These are phyloP conservation scores for Struthidea cinerea DNA, from an alignment of 2,113 vertebrate genomes.

Conservation along the genomic window DNA sequence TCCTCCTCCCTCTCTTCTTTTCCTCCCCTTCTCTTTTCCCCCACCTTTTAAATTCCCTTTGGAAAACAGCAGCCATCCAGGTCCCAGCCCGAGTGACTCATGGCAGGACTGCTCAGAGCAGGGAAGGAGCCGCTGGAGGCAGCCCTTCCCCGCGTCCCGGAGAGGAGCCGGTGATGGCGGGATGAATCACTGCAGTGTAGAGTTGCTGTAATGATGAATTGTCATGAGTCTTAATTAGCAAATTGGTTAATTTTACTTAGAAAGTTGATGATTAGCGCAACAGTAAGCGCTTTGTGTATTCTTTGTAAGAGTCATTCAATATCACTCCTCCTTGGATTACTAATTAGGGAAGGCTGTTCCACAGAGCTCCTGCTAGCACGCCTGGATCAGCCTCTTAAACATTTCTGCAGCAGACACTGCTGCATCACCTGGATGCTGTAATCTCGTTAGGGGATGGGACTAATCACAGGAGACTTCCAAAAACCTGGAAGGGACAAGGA, in stretches of 20 bases:
- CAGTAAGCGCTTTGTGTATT: neutral
- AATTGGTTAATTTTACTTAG: neutral
- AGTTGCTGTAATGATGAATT: neutral
- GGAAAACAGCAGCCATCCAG: neutral
- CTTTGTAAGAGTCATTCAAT: neutral
- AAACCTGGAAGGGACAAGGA: neutral
- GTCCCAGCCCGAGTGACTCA: neutral
- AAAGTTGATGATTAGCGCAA: neutral
- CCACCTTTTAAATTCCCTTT: neutral
- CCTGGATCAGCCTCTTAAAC: neutral
- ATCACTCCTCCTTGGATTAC: neutral
- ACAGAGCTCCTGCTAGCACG: neutral
- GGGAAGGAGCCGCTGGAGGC: neutral
- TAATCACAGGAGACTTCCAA: neutral
- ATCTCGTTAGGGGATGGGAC: neutral
- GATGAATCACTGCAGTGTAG: neutral
- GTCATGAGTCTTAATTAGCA: slow-evolving; percentile 32
- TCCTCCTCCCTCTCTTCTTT: neutral
- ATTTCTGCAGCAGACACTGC: neutral
- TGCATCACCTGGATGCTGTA: neutral
- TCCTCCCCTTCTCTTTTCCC: neutral
- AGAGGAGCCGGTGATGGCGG: neutral
- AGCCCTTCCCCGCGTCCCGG: neutral
- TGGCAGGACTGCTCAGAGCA: neutral
- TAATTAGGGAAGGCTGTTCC: neutral